Percentiles rank a stretch among this genome's conserved stretches.
phyloP scores from a whole-genome alignment of 2,113 vertebrate genomes.

The Chlorodrepanis virens region DNA sequence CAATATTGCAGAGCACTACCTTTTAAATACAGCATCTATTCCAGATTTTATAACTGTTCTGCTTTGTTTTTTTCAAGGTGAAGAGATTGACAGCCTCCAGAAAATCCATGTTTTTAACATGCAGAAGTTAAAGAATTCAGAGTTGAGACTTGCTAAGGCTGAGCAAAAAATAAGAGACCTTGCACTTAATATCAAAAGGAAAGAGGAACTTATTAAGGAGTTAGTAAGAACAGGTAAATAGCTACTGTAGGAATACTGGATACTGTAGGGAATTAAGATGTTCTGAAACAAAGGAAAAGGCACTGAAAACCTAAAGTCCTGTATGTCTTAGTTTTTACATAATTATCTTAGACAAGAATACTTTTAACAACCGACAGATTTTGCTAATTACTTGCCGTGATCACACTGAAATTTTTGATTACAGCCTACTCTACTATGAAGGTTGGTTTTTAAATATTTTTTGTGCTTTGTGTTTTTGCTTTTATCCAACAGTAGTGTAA shows the following conservation, averaged over 20 bases:
- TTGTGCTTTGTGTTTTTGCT: not conserved
- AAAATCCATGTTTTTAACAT: slow-evolving; percentile 69
- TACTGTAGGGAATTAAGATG: not conserved
- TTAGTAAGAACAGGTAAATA: slow-evolving; percentile 85
- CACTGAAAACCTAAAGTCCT: not conserved
- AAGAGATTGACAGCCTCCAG: slow-evolving; percentile 69
- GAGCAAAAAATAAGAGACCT: slow-evolving; percentile 83
- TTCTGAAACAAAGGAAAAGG: not conserved
- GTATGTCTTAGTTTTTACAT: not conserved
- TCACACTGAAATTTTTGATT: not conserved
- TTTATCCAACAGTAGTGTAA: not conserved
- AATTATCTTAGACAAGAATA: not conserved
- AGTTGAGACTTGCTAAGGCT: slow-evolving; percentile 67
- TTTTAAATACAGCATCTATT: not conserved
- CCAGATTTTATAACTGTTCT: not conserved
- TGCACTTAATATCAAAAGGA: slow-evolving; percentile 83
- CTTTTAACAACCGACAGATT: not conserved
- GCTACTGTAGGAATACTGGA: not conserved
- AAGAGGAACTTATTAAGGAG: slow-evolving; percentile 88
- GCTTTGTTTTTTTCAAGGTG: slow-evolving; percentile 61
- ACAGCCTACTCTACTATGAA: not conserved
- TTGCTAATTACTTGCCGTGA: not conserved
- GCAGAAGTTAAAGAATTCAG: slow-evolving; percentile 73
- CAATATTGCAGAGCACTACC: not conserved
- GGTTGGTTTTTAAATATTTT: not conserved